Evolutionary conservation across 1,140 invertebrate genomes (phyloP), one percentile per base, ranked within the genome.

Genomic region (Leptopilina boulardi): DNA sequence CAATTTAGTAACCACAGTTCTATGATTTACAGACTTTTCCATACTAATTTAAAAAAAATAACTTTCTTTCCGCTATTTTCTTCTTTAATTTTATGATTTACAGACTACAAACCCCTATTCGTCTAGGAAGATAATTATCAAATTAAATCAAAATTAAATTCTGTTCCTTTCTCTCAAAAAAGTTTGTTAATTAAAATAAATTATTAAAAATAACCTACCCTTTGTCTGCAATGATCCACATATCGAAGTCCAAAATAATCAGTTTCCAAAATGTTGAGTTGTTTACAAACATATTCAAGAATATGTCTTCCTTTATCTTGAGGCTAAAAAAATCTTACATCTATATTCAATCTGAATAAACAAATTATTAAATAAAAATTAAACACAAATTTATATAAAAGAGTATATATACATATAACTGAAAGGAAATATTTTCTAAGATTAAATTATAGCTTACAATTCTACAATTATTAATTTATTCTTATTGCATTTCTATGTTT

Each of bases 201-300:
- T 34, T 3, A 34, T 34, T 34, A 38, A 3, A 51, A 56, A 71
- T 19, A 71, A 87, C 92, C 94, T 92, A 97, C 98, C 92, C 98
- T 94, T 91, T 99, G 97, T 85, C 98, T 98, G 82, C 95, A 94
- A 38, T 94, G 91, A 92, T 99, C 98, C 41, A 98, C 97, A 94
- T 97, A 99, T 77, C 98, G 93, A 26, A 99, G 93, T 9, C 98
- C 98, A 92, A 99, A 99, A 91, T 99, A 99, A 92, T 99, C 98
- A 84, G 97, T 98, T 91, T 99, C 98, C 78, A 97, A 93, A 80
- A 99, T 94, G 91, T 98, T 97, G 76, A 99, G 92, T 87, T 98
- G 96, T 83, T 96, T 94, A 90, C 98, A 99, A 74, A 99, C 96
- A 93, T 97, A 95, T 87, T 99, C 98, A 86, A 99, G 91, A 73